These are phyloP conservation scores for Acrobasis repandana DNA, from an alignment of 2,888 invertebrate species.

Conservation along the genomic window DNA sequence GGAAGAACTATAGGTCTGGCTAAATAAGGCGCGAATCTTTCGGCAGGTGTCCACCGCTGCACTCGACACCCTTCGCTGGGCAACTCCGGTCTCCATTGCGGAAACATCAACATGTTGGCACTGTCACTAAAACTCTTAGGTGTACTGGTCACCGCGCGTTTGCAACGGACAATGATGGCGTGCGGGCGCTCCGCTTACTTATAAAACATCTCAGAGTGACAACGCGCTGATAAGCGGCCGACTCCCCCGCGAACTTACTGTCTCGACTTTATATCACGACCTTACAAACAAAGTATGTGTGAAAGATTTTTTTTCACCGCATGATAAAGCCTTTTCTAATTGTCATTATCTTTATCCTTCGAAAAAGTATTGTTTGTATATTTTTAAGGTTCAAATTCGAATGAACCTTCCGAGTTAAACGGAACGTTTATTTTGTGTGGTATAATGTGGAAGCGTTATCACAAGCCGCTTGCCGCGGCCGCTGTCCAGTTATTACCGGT, in stretches of 20 bases:
- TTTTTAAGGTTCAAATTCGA: slow-evolving; percentile 34
- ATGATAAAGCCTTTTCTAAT: not conserved
- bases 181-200: slow-evolving; percentile 64
- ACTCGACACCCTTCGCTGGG: slow-evolving; percentile 63
- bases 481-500: slow-evolving; percentile 82
- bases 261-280: slow-evolving; percentile 14
- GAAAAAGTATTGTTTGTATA: slow-evolving; percentile 6
- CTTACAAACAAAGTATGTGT: slow-evolving; percentile 1
- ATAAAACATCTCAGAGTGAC: slow-evolving; percentile 75
- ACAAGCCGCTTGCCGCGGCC: slow-evolving; percentile 76
- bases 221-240: slow-evolving; percentile 70
- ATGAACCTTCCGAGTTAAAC: slow-evolving; percentile 22
- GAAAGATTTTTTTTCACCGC: not conserved
- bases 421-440: slow-evolving; percentile 40
- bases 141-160: slow-evolving; percentile 64
- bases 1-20: slow-evolving; percentile 60
- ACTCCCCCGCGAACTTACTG: slow-evolving; percentile 73
- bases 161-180: slow-evolving; percentile 66
- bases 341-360: not conserved
- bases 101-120: slow-evolving; percentile 72
- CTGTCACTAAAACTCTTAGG: slow-evolving; percentile 30
- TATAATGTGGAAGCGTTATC: slow-evolving; percentile 63
- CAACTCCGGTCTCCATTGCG: slow-evolving; percentile 69
- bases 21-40: slow-evolving; percentile 72
- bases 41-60: slow-evolving; percentile 71